phyloP scores from a whole-genome alignment of 30 jellyfish, hydroid and myxozoan species.

The Aurelia sp. region DNA sequence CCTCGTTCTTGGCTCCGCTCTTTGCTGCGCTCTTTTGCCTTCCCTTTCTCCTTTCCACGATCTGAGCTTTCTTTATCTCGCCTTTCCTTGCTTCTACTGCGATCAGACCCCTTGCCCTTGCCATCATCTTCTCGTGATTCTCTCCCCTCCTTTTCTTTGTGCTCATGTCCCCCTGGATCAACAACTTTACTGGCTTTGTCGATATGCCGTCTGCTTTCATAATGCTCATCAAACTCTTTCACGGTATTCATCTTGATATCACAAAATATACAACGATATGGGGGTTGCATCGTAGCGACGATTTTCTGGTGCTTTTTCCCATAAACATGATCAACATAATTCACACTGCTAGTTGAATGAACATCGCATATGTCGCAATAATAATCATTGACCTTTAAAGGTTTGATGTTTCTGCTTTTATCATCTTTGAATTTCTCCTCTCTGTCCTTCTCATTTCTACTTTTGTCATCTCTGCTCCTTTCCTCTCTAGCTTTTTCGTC shows the following conservation, averaged over 20 bases:
- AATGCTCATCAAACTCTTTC: constrained; percentile 62
- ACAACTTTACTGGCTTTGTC: constrained; percentile 44
- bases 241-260: constrained; percentile 23
- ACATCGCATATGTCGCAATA: constrained; percentile 83
- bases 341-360: constrained; percentile 16
- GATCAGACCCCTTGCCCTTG: not conserved
- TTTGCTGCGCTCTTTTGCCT: not conserved
- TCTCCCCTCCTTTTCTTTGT: constrained; percentile 22
- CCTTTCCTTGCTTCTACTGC: constrained; percentile 14
- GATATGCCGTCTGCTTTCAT: constrained; percentile 68
- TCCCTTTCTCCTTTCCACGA: not conserved
- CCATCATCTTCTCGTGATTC: not conserved
- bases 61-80: constrained; percentile 11
- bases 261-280: constrained; percentile 73
- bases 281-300: constrained; percentile 61
- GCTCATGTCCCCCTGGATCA: constrained; percentile 15
- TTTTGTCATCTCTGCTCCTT: not conserved
- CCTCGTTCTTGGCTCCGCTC: constrained; percentile 27
- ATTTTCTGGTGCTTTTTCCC: constrained; percentile 71
- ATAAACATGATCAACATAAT: constrained; percentile 67
- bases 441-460: not conserved
- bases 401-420: not conserved
- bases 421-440: constrained; percentile 16
- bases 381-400: constrained; percentile 9
- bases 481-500: not conserved